Conservation (phyloP, 2,888 invertebrate genomes). For the Agrochola circellaris region DNA sequence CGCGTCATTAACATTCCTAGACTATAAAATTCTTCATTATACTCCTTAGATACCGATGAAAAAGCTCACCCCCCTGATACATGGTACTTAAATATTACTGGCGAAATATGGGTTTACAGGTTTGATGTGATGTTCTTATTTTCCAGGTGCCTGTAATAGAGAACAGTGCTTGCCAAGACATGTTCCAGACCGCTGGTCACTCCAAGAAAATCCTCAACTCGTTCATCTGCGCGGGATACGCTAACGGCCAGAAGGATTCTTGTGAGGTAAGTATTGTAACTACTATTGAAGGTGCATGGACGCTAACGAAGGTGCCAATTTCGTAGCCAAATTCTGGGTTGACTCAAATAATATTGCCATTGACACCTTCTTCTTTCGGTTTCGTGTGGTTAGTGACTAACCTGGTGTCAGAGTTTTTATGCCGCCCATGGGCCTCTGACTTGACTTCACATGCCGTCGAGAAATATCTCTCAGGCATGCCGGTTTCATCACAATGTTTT, state of each 20-base stretch:
- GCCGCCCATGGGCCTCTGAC: too few species aligned
- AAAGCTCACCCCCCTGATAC: background rate
- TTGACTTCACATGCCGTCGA: too few species aligned
- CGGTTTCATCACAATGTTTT: too few species aligned
- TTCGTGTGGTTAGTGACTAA: too few species aligned
- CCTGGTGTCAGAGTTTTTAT: too few species aligned
- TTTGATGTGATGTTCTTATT: background rate
- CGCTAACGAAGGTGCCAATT: background rate
- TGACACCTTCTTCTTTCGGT: too few species aligned
- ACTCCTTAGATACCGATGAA: too few species aligned
- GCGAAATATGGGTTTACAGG: background rate
- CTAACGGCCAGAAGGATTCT: conserved; percentile 97
- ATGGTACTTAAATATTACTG: background rate
- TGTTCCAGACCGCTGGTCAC: conserved; percentile 98
- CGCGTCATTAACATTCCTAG: background rate
- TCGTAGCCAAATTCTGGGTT: background rate
- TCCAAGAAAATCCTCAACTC: conserved; percentile 96
- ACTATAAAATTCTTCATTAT: background rate
- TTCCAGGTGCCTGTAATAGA: conserved; percentile 96
- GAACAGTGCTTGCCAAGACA: conserved; percentile 97
- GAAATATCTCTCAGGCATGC: too few species aligned
- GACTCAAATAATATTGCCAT: background rate
- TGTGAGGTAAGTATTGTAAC: conserved; percentile 93
- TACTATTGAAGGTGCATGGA: background rate
- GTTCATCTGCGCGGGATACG: conserved; percentile 98